Conservation (phyloP, 2,797 vertebrate species). For the Knipowitschia caucasica region DNA sequence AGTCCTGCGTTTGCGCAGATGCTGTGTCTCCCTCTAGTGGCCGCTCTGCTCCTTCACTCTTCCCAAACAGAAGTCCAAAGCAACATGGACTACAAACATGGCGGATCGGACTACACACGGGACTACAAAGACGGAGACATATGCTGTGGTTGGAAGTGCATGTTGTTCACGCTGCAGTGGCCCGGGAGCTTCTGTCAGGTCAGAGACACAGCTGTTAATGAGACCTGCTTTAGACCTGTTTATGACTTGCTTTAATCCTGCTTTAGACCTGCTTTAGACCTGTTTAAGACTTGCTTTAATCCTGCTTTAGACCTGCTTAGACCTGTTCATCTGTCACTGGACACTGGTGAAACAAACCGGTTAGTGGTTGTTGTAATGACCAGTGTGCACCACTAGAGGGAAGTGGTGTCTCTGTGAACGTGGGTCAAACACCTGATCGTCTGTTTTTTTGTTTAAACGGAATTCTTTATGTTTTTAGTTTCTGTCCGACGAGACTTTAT, state of each 20-base stretch:
- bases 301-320: no score
- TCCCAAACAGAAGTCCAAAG: neutral
- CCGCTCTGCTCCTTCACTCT: slow-evolving; percentile 17
- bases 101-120: slow-evolving; percentile 32
- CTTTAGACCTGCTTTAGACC: no score
- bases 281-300: no score
- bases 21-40: slow-evolving; percentile 36
- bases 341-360: no score
- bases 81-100: slow-evolving; percentile 6
- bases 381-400: no score
- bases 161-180: slow-evolving; percentile 75
- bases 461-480: slow-evolving; percentile 37
- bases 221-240: no score
- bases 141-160: slow-evolving; percentile 68
- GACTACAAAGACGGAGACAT: neutral
- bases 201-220: neutral
- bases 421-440: no score
- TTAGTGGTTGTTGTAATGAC: no score
- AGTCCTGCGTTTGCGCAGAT: neutral
- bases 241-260: no score
- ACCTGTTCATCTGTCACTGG: no score
- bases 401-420: no score
- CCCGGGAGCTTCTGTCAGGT: slow-evolving; percentile 77
- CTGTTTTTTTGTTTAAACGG: neutral
- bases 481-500: slow-evolving; percentile 40